Evolutionary conservation across 2,888 invertebrate genomes (phyloP), one percentile per base, ranked within the genome.

Genomic region (Drosophila barbarae): DNA sequence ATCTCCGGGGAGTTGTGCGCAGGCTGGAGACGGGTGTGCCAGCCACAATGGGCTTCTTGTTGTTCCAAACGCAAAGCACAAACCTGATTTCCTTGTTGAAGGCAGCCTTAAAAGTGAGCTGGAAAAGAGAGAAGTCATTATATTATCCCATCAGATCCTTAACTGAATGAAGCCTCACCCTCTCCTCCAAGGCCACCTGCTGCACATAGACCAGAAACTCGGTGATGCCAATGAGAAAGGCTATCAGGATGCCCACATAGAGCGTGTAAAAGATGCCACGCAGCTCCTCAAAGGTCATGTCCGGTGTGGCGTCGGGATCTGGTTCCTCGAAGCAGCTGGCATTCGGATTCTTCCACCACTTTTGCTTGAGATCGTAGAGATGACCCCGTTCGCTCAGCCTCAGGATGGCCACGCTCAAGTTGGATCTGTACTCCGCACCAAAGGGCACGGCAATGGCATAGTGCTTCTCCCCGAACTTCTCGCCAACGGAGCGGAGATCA

Each of bases 401-500:
- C n/a, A 98, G 89, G 42, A 99, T 95, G 3, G 96, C 96, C 59
- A 95, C 95, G 82, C 96, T 98, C 34, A 98, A 93, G 12, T 92
- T 91, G 0, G 94, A 95, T 26, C 95, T 91, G 83, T 94, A 95
- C 0, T 93, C 93, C 0, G 95, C 87, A 0, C 86, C 94, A 85
- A 95, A 93, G 9, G 96, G 96, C 91, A 97, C 94, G 0, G 97
- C 98, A 66, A 98, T 97, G 26, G 97, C 98, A 86, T 98, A 98
- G 80, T 97, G 97, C 87, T 98, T 98, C 47, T 95, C 94, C 85
- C 98, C 97, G 51, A 98, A 91, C 75, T 94, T 92, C 5, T 93
- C 92, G 0, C 97, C 96, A 32, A 95, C 92, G 90, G 94, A 93
- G 61, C 92, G 94, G 71, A 98, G 91, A 64, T 94, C 93, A 87